Conservation (phyloP, 2,797 vertebrate species). For the Anisognathus igniventris region DNA sequence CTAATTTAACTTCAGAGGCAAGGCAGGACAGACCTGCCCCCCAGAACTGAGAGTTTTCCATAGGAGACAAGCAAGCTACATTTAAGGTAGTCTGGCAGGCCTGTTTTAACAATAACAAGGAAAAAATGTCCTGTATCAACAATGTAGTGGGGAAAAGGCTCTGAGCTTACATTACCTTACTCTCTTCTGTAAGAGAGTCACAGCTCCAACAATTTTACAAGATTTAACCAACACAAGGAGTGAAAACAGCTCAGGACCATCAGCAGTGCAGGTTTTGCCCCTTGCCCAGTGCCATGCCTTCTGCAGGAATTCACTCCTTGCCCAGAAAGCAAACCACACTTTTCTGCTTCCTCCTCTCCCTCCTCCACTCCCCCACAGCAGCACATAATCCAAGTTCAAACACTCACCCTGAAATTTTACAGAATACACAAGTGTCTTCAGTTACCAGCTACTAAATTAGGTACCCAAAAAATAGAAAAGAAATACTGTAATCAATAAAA, state of each 20-base stretch:
- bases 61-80: neutral
- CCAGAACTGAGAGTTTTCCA: neutral
- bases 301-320: neutral
- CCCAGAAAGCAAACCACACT: neutral
- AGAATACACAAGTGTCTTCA: neutral
- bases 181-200: neutral
- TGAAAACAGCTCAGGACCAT: neutral
- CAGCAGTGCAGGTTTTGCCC: fast-evolving
- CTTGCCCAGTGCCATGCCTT: fast-evolving
- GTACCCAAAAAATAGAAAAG: neutral
- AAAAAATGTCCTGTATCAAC: neutral
- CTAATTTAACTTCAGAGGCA: neutral
- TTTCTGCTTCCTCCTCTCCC: neutral
- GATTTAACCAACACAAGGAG: neutral
- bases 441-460: neutral
- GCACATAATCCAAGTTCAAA: neutral
- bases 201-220: neutral
- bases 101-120: neutral
- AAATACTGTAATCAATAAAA: neutral
- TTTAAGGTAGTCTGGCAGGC: neutral
- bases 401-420: fast-evolving
- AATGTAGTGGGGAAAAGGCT: neutral
- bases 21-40: neutral
- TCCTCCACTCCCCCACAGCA: neutral
- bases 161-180: neutral